Conservation (phyloP, 2,888 invertebrate species). For the Amiota communis region DNA sequence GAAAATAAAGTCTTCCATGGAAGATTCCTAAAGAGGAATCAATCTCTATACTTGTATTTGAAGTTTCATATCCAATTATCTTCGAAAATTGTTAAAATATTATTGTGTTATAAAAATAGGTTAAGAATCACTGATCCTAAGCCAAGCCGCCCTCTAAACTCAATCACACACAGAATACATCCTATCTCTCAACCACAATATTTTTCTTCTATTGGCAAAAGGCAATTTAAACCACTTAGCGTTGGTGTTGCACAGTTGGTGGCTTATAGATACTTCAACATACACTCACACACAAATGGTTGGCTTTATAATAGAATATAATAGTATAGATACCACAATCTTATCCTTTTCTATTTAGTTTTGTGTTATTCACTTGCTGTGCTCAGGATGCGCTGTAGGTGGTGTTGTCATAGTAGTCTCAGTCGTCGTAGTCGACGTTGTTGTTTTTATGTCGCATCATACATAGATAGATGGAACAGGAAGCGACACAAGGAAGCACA, state of each 20-base stretch:
- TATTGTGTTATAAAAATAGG: no score
- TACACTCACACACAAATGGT: not conserved
- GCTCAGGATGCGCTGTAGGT: not conserved
- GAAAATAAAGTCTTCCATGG: no score
- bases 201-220: no score
- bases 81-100: no score
- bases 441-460: not conserved
- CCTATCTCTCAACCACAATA: not conserved
- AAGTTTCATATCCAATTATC: no score
- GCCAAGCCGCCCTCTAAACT: not conserved
- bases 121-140: no score
- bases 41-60: no score
- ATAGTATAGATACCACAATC: no score
- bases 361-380: no score
- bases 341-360: no score
- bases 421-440: not conserved
- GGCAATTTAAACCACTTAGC: slow-evolving; percentile 11
- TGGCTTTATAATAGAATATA: no score
- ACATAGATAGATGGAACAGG: not conserved
- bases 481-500: not conserved
- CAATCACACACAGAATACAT: slow-evolving; percentile 26
- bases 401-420: not conserved
- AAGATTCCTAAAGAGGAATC: no score
- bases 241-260: not conserved
- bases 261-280: not conserved